phyloP scores from a whole-genome alignment of 1,140 invertebrate species.

The Cepaea nemoralis region DNA sequence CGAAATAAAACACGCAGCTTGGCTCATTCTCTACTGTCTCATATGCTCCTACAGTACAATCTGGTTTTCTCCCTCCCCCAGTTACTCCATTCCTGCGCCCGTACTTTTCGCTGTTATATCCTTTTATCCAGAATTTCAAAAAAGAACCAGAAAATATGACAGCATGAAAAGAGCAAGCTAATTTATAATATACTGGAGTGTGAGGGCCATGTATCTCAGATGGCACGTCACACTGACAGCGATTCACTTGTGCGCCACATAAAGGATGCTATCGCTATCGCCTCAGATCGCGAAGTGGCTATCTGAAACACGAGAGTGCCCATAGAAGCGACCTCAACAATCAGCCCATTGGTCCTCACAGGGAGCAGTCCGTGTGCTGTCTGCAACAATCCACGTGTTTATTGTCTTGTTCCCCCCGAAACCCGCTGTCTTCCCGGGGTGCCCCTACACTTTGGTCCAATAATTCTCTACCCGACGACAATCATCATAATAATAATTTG shows the following conservation, averaged over 20 bases:
- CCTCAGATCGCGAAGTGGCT: neutral
- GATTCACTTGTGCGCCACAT: neutral
- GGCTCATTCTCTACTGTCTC: conserved; percentile 8
- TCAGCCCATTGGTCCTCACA: neutral
- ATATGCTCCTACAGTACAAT: neutral
- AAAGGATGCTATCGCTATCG: conserved; percentile 13
- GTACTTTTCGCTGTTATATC: neutral
- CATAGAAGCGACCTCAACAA: neutral
- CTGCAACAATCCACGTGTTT: neutral
- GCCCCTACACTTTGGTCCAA: no score
- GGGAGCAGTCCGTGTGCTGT: neutral
- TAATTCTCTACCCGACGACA: no score
- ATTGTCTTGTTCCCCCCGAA: neutral
- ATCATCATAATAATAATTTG: no score
- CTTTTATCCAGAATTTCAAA: neutral
- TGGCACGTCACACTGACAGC: neutral
- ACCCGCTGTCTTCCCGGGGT: no score
- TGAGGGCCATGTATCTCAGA: neutral
- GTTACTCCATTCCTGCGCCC: neutral
- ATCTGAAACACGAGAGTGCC: conserved; percentile 6
- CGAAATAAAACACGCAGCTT: neutral
- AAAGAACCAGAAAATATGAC: conserved; percentile 2
- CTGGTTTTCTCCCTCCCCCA: neutral
- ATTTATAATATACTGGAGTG: neutral
- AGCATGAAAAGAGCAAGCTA: conserved; percentile 2